Base-by-base conservation (phyloP, 2,113 vertebrate genomes). In the Macrotus californicus region DNA sequence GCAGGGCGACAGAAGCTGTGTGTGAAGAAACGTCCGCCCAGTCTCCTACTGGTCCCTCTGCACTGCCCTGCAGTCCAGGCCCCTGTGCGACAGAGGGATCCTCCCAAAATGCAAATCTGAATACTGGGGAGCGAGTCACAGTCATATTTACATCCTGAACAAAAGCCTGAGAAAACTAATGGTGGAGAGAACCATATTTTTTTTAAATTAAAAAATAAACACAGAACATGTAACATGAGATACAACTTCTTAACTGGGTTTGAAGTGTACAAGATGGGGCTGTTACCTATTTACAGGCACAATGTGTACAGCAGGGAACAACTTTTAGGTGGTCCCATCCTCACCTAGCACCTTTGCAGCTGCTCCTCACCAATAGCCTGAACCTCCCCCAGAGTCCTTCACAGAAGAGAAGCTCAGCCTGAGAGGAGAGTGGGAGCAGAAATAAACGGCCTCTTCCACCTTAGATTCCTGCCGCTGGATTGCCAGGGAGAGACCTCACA, bases 1-100 rank as follows among this genome's bases (percentile, higher is more conserved):
- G 15, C 41, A 0, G 3, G 13, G 92, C 29, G n/a, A 59, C 5
- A 19, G 21, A n/a, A 36, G 1, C n/a, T 26, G 2, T n/a, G 5
- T 29, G 56, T 56, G 41, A 73, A 69, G 24, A 79, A 69, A 39
- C 21, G 21, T 11, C 41, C 69, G 85, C 22, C n/a, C 14, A 34
- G 50, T 11, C 48, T 48, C 48, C 26, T 26, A 1, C 13, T 4
- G 12, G 31, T 39, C 31, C 67, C 66, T 86, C 67, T 12, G n/a
- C 4, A 1, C 34, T 43, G 46, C n/a, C 43, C 56, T 88, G 24
- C 9, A 15, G 22, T 6, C 3, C 13, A 41, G 3, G 54, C 31
- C 19, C 29, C 15, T 5, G 2, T 1, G 76, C 41, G 36, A 22
- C 2, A 15, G 6, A 22, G 48, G 13, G 13, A 70, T 41, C n/a